Evolutionary conservation across 2,113 vertebrate genomes (phyloP).

Genomic region (Muscicapa adusta): DNA sequence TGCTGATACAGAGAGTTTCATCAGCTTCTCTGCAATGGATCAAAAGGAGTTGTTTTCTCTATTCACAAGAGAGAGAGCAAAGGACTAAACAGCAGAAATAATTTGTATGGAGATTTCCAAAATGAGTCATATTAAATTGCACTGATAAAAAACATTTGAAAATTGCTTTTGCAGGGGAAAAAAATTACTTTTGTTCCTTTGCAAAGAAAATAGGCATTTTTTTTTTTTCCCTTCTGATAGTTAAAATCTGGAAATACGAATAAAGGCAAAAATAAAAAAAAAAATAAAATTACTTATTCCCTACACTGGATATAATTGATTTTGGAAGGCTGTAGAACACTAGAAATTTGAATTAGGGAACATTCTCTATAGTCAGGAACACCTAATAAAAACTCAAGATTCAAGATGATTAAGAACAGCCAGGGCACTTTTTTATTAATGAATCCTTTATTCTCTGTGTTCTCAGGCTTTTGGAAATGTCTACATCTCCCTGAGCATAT

Average conservation of each 20-base stretch:
- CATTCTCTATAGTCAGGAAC: neutral
- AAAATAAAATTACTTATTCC: neutral
- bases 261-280: neutral
- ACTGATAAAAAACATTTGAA: neutral
- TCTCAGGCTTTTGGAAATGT: constrained; percentile 11
- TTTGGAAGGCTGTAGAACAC: neutral
- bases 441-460: neutral
- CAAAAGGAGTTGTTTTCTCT: neutral
- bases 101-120: neutral
- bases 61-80: neutral
- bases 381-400: constrained; percentile 3
- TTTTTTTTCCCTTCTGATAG: neutral
- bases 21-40: neutral
- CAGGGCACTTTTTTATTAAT: neutral
- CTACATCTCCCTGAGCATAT: constrained; percentile 23
- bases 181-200: neutral
- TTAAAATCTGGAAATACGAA: neutral
- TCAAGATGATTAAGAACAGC: constrained; percentile 7
- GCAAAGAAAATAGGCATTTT: neutral
- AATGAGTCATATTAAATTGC: neutral
- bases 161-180: neutral
- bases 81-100: neutral
- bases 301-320: neutral
- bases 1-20: neutral
- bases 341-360: neutral